Conservation (phyloP, 2,888 invertebrate species). For the Ephialtes manifestator region DNA sequence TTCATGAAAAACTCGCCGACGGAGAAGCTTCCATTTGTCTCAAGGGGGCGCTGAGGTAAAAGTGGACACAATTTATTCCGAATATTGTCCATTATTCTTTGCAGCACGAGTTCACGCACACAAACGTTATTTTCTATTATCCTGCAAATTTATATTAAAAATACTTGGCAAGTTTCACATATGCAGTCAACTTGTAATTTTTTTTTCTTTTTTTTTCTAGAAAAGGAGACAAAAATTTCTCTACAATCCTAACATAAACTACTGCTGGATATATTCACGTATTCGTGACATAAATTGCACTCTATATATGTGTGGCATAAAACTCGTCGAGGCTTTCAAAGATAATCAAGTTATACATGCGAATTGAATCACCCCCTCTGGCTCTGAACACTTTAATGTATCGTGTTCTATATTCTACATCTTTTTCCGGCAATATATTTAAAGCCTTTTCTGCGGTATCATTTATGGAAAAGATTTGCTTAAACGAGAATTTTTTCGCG, state of each 20-base stretch:
- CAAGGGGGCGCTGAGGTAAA: conserved; percentile 65
- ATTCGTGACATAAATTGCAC: background rate
- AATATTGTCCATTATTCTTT: conserved; percentile 69
- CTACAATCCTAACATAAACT: background rate
- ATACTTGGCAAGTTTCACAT: background rate
- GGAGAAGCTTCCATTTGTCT: conserved; percentile 68
- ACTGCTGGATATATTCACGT: background rate
- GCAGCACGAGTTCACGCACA: conserved; percentile 23
- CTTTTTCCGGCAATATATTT: background rate
- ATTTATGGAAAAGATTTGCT: no score
- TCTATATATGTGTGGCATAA: background rate
- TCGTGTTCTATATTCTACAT: conserved; percentile 17
- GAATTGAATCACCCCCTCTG: conserved; percentile 22
- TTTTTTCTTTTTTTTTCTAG: no score
- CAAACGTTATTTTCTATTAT: no score
- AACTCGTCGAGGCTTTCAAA: conserved; percentile 46
- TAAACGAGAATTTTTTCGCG: no score
- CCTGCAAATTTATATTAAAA: conserved; percentile 31
- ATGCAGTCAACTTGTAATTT: background rate
- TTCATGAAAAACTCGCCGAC: conserved; percentile 39
- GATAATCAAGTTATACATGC: conserved; percentile 27
- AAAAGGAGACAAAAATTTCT: background rate
- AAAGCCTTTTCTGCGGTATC: no score
- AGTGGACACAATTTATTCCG: conserved; percentile 70
- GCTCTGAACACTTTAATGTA: conserved; percentile 3